Base-by-base conservation (phyloP, 2,888 invertebrate genomes). In the Diadromus collaris region DNA sequence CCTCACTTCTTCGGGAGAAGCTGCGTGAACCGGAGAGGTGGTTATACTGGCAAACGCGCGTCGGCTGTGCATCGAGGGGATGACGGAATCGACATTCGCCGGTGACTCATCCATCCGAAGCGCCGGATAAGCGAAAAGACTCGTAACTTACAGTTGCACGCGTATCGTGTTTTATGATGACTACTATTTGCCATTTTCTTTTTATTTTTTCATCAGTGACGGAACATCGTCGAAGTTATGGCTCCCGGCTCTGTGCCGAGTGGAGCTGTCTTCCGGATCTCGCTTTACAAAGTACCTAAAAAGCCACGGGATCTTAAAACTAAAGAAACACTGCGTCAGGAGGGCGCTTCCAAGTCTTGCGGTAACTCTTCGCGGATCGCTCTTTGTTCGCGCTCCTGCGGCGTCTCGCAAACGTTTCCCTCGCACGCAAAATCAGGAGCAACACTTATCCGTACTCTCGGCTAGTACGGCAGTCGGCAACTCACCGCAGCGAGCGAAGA, bases 361-460 rank as follows among this genome's bases (percentile, higher is more conserved):
- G 48, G 64, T 68, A 75, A 79, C 74, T 68, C 58, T 7, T 61
- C 48, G 56, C 7, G 29, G 46, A 19, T 38, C 9, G 61, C 41
- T 63, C 78, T 63, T 79, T 75, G 71, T 76, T 71, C 34, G 56
- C 58, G 58, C 27, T 65, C 65, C 44, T 34, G 27, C 48, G 63
- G 38, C 46, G 67, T 64, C 32, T 56, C 58, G 32, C 46, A 70
- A 63, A 56, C 51, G 38, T 69, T 64, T 48, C 56, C 6, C 54
- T 54, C 38, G 13, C 58, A 60, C 32, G 38, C 32, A 21, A 13
- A 41, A 54, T 24, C 27, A 9, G 24, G 56, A 61, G 56, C 60
- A 61, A 60, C 65, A 78, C 75, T 78, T 71, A 71, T 78, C 75
- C 71, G 65, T 70, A 65, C 70, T 67, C 27, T 70, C 24, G 58